Percentiles rank a stretch among this genome's conserved stretches.
Evolutionary conservation across 2,113 vertebrate species (phyloP).

Genomic region (Phoenicopterus ruber): DNA sequence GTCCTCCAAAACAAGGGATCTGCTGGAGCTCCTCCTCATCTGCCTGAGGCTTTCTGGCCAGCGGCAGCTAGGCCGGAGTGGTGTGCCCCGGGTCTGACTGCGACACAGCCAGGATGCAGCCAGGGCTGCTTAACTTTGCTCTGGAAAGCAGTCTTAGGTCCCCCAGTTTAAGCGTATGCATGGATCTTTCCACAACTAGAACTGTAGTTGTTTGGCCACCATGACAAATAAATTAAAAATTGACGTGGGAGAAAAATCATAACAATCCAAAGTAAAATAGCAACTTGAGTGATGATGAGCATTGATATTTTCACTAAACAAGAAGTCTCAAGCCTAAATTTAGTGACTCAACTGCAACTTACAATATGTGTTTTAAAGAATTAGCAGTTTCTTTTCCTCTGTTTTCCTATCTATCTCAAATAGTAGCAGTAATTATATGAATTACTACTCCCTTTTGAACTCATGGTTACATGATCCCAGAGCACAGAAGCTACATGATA

Average conservation of each 20-base stretch:
- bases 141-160: not conserved
- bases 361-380: not conserved
- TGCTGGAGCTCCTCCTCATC: not conserved
- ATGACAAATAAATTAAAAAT: not conserved
- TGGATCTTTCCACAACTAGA: not conserved
- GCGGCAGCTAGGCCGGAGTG: not conserved
- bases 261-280: not conserved
- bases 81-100: not conserved
- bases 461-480: not conserved
- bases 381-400: not conserved
- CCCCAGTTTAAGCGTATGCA: not conserved
- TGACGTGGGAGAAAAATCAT: fast-evolving
- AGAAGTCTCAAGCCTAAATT: not conserved
- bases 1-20: not conserved
- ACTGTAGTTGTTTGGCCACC: not conserved
- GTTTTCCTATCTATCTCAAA: not conserved
- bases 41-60: not conserved
- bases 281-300: not conserved
- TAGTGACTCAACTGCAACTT: not conserved
- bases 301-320: not conserved
- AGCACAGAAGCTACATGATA: not conserved
- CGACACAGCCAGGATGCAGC: not conserved
- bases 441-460: not conserved
- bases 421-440: not conserved
- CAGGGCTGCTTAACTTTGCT: not conserved